These are phyloP conservation scores for Vanessa tameamea DNA, from an alignment of 1,140 invertebrate genomes.

Conservation along the genomic window DNA sequence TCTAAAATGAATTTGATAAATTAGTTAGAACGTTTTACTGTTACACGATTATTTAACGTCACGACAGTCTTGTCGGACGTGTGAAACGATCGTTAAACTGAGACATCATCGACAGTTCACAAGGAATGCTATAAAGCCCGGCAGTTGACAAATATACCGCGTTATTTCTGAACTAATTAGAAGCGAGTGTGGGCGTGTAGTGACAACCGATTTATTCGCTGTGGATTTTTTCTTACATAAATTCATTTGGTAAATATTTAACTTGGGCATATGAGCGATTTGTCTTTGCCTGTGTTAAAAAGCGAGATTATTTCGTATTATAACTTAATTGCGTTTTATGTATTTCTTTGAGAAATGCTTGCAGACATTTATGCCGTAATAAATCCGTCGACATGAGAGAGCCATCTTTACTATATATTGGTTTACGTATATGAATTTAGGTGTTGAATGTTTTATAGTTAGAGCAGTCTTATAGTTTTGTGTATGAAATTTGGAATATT, in stretches of 20 bases:
- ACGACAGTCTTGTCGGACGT: slow-evolving; percentile 35
- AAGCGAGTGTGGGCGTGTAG: slow-evolving; percentile 55
- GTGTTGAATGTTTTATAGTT: too few species aligned
- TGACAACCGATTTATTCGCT: slow-evolving; percentile 41
- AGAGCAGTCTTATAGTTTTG: too few species aligned
- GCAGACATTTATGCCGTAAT: too few species aligned
- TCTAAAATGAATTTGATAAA: not conserved
- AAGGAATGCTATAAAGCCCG: slow-evolving; percentile 70
- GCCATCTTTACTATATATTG: too few species aligned
- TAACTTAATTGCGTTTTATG: slow-evolving; percentile 1
- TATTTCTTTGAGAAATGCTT: too few species aligned
- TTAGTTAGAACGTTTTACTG: not conserved
- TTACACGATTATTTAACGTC: not conserved
- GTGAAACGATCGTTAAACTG: slow-evolving; percentile 39
- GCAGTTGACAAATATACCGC: slow-evolving; percentile 77
- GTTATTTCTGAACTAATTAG: slow-evolving; percentile 80
- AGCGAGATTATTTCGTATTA: not conserved
- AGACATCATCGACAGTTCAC: slow-evolving; percentile 41
- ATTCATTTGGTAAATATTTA: slow-evolving; percentile 34
- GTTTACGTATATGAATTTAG: too few species aligned
- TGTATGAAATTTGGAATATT: too few species aligned
- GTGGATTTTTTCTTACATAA: slow-evolving; percentile 29
- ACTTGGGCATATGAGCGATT: slow-evolving; percentile 2
- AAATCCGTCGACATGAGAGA: too few species aligned
- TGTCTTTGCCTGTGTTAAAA: not conserved